A percentile compares a stretch with the other conserved stretches of the same genome.
Evolutionary conservation across 1,140 invertebrate genomes (phyloP).

Genomic region (Ephestia elutella): DNA sequence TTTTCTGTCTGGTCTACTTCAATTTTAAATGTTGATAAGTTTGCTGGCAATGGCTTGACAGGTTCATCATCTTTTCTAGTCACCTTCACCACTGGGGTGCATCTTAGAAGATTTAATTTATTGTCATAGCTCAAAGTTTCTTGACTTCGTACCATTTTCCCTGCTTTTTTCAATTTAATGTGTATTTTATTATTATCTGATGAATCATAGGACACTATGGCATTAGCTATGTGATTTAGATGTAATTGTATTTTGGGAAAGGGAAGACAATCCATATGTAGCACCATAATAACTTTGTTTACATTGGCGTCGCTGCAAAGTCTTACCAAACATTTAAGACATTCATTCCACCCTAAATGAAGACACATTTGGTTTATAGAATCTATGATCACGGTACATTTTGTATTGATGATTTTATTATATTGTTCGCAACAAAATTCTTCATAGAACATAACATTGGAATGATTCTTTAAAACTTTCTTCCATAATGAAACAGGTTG

Average conservation of each 20-base stretch:
- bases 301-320: constrained; percentile 37
- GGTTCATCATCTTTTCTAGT: constrained; percentile 49
- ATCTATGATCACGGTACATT: constrained; percentile 54
- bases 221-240: constrained; percentile 69
- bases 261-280: constrained; percentile 71
- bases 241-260: constrained; percentile 52
- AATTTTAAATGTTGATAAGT: constrained; percentile 76
- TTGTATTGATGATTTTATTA: constrained; percentile 22
- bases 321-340: constrained; percentile 36
- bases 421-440: constrained; percentile 28
- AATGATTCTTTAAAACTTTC: constrained; percentile 38
- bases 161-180: constrained; percentile 65
- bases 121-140: constrained; percentile 62
- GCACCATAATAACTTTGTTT: constrained; percentile 63
- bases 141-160: constrained; percentile 68
- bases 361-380: constrained; percentile 66
- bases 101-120: constrained; percentile 42
- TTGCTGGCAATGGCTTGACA: constrained; percentile 53
- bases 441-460: constrained; percentile 30
- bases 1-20: constrained; percentile 74
- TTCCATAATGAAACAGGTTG: constrained; percentile 53
- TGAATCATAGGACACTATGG: constrained; percentile 55
- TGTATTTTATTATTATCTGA: constrained; percentile 35
- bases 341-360: constrained; percentile 46
- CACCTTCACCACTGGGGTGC: constrained; percentile 52